Evolutionary conservation across 2,888 invertebrate species (phyloP).

Genomic region (Drosophila lutescens): DNA sequence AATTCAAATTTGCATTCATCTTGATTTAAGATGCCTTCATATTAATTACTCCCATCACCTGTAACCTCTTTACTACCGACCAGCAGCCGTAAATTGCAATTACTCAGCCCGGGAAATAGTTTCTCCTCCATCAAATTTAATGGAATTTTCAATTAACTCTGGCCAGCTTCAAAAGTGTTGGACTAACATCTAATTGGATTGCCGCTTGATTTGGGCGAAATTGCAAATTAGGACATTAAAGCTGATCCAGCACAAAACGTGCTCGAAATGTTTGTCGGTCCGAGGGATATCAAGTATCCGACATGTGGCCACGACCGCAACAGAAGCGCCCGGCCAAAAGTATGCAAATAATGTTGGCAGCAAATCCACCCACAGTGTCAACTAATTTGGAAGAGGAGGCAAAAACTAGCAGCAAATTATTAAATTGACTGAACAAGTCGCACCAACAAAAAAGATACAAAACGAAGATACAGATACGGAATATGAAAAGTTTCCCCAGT

Average conservation of each 20-base stretch:
- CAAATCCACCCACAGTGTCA: constrained; percentile 29
- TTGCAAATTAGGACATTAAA: constrained; percentile 45
- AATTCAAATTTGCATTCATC: too few species aligned
- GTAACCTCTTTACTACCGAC: neutral
- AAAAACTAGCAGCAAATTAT: constrained; percentile 54
- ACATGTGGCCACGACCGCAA: constrained; percentile 32
- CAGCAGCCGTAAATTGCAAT: constrained; percentile 12
- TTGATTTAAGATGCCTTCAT: neutral
- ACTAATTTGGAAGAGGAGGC: constrained; percentile 31
- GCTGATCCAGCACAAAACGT: constrained; percentile 34
- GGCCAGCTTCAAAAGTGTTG: constrained; percentile 17
- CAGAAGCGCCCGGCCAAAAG: constrained; percentile 33
- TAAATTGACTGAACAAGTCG: constrained; percentile 59
- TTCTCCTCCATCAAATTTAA: constrained; percentile 28
- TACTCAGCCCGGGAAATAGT: constrained; percentile 28
- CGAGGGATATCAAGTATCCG: constrained; percentile 52
- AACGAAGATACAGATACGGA: constrained; percentile 21
- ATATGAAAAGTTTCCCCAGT: constrained; percentile 52
- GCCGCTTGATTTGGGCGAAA: constrained; percentile 45
- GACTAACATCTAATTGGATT: constrained; percentile 50
- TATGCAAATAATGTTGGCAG: constrained; percentile 35
- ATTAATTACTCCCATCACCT: neutral
- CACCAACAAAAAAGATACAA: constrained; percentile 16
- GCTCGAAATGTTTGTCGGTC: constrained; percentile 21
- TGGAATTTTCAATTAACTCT: constrained; percentile 54